Evolutionary conservation across 2,113 vertebrate species (phyloP).

Genomic region (Indicator indicator): DNA sequence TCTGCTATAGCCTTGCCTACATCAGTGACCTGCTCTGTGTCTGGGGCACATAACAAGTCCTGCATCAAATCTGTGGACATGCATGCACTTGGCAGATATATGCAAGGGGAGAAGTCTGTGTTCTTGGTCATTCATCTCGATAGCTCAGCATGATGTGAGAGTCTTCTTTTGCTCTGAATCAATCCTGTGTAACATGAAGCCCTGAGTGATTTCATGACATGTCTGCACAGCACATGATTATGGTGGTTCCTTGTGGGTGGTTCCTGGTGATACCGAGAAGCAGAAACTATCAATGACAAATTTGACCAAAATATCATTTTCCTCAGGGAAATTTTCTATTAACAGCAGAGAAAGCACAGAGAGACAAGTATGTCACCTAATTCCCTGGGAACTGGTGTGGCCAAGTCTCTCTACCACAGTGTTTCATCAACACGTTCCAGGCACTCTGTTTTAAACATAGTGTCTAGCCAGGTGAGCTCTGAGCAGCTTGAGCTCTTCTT

Average conservation of each 20-base stretch:
- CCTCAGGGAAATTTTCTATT: background rate
- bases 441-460: background rate
- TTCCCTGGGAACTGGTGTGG: background rate
- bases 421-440: background rate
- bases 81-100: background rate
- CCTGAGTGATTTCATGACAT: fast-evolving
- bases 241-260: background rate
- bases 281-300: background rate
- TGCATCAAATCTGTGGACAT: background rate
- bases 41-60: background rate
- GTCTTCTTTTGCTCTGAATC: background rate
- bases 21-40: background rate
- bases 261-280: background rate
- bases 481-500: background rate
- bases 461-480: background rate
- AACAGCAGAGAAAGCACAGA: background rate
- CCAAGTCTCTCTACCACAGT: background rate
- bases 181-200: background rate
- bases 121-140: background rate
- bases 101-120: background rate
- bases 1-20: background rate
- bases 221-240: background rate
- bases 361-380: background rate
- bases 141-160: background rate
- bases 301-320: background rate